Evolutionary conservation across 2,113 vertebrate genomes (phyloP).

Genomic region (Oryctolagus cuniculus): DNA sequence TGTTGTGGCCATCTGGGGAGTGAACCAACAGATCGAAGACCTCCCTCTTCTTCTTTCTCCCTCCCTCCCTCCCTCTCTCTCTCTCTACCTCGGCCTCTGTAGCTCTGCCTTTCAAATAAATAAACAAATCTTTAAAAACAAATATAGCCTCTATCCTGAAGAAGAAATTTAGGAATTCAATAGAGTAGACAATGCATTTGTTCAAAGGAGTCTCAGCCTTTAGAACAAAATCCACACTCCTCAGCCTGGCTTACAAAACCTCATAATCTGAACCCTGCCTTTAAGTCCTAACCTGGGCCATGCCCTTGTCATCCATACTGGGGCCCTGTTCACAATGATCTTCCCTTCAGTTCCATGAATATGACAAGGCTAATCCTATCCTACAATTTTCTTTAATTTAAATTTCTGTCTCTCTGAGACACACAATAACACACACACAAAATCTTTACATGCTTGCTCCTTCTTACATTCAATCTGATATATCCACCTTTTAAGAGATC

Average conservation of each 20-base stretch:
- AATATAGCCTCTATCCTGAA: not conserved
- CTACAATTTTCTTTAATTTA: not conserved
- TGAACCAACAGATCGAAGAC: too few relatives aligned
- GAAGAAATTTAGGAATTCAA: not conserved
- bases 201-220: not conserved
- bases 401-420: not conserved
- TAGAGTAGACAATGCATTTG: not conserved
- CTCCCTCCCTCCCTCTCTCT: too few relatives aligned
- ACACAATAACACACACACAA: not conserved
- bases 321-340: not conserved
- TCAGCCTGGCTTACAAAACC: not conserved
- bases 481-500: not conserved
- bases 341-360: not conserved
- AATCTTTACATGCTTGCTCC: not conserved
- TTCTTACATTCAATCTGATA: not conserved
- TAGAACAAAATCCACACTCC: not conserved
- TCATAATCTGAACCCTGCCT: not conserved
- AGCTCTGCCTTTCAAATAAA: too few relatives aligned
- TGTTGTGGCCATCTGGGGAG: too few relatives aligned
- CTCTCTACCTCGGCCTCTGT: too few relatives aligned
- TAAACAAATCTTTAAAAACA: not conserved
- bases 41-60: too few relatives aligned
- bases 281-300: not conserved
- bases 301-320: too few relatives aligned
- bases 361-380: not conserved